Percentiles rank a stretch among this genome's conserved stretches.
Conservation (phyloP, 2,888 invertebrate genomes). For the Thyatira batis region DNA sequence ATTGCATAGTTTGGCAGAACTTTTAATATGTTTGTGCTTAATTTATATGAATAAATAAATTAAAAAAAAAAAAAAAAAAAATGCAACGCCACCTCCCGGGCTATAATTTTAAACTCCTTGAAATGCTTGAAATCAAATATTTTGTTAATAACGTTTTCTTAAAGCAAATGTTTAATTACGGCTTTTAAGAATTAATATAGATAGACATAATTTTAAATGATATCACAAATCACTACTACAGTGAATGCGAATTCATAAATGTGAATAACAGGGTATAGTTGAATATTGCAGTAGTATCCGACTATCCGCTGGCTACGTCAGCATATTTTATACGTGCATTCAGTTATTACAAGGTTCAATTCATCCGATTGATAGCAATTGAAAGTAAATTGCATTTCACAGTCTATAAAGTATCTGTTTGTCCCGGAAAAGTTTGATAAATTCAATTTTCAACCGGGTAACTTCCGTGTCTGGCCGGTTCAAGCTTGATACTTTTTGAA, state of each 20-base stretch:
- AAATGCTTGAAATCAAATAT: neutral
- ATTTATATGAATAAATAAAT: no score
- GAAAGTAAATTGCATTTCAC: conserved; percentile 77
- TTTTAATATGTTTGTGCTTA: no score
- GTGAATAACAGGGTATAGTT: neutral
- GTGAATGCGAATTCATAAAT: neutral
- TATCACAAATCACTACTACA: no score
- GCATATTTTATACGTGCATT: conserved; percentile 31
- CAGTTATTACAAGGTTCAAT: conserved; percentile 50
- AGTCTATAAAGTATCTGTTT: conserved; percentile 77
- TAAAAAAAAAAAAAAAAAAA: no score
- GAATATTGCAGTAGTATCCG: neutral
- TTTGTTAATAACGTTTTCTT: neutral
- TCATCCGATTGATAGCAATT: conserved; percentile 65
- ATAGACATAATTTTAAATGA: no score
- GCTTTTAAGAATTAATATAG: neutral
- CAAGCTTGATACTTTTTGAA: conserved; percentile 76
- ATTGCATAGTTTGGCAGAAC: no score
- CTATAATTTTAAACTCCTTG: neutral
- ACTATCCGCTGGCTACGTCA: neutral
- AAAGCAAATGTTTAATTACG: neutral
- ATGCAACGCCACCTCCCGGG: no score
- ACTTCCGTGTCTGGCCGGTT: conserved; percentile 72
- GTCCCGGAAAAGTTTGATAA: conserved; percentile 77
- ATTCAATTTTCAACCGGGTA: conserved; percentile 76